A percentile compares a stretch with the other conserved stretches of the same genome.
These are phyloP conservation scores for Pseudorectes ferrugineus DNA, from an alignment of 2,113 vertebrate species.

Conservation along the genomic window DNA sequence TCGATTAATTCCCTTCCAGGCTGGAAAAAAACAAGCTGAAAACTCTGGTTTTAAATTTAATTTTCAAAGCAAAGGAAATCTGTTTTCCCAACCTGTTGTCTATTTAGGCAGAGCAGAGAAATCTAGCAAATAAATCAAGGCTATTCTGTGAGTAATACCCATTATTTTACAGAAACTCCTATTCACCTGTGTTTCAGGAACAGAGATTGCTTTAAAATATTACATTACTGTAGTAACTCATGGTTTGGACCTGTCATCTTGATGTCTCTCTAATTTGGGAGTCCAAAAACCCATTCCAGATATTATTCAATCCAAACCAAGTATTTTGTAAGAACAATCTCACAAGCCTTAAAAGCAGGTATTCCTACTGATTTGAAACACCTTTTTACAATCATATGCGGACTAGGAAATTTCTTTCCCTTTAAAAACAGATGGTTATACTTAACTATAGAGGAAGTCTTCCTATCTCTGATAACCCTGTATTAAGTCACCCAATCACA, in stretches of 20 bases:
- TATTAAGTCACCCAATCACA: conserved; percentile 23
- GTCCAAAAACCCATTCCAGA: conserved; percentile 18
- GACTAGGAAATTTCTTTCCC: background rate
- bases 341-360: background rate
- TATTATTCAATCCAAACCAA: conserved; percentile 1
- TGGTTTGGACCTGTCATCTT: conserved; percentile 11
- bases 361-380: background rate
- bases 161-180: background rate
- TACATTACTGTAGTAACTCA: background rate
- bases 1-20: background rate
- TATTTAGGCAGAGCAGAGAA: background rate
- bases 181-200: background rate
- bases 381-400: background rate
- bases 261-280: background rate
- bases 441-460: background rate
- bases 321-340: conserved; percentile 9
- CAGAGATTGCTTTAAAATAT: conserved; percentile 12
- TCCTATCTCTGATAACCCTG: background rate
- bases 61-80: background rate
- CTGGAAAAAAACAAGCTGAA: background rate
- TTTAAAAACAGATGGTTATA: background rate
- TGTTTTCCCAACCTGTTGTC: background rate
- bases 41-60: background rate
- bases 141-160: background rate
- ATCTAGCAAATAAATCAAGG: background rate